A percentile compares a stretch with the other conserved stretches of the same genome.
These are phyloP conservation scores for Onchidella celtica DNA, from an alignment of 2,888 invertebrate genomes.

Conservation along the genomic window DNA sequence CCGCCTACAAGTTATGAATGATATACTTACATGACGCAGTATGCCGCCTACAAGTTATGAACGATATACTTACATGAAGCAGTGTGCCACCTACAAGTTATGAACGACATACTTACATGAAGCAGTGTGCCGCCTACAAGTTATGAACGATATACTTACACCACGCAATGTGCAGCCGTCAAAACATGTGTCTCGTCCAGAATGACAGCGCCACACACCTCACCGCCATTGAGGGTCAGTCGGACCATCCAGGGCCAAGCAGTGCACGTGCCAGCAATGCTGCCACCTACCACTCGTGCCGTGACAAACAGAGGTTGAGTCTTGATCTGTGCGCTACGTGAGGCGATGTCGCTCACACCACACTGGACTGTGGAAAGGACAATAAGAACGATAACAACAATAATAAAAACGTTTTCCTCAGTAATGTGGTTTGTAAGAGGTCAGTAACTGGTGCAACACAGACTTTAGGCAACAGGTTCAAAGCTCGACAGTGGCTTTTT, in stretches of 20 bases:
- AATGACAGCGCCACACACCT: constrained; percentile 51
- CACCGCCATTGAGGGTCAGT: constrained; percentile 26
- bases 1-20: too few relatives aligned
- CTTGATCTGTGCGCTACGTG: background rate
- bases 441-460: background rate
- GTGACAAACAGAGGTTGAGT: background rate
- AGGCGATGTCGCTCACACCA: constrained; percentile 41
- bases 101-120: too few relatives aligned
- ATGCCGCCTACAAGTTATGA: too few relatives aligned
- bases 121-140: too few relatives aligned
- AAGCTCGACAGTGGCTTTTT: too few relatives aligned
- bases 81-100: too few relatives aligned
- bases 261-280: constrained; percentile 42
- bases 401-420: too few relatives aligned
- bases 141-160: too few relatives aligned
- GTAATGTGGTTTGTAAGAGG: too few relatives aligned
- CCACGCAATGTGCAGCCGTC: constrained; percentile 56
- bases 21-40: too few relatives aligned
- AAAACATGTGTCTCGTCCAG: constrained; percentile 50
- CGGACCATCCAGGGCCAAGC: constrained; percentile 52
- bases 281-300: constrained; percentile 64
- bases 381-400: too few relatives aligned
- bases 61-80: too few relatives aligned
- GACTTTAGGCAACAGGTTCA: background rate
- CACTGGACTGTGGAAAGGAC: constrained; percentile 26